Evolutionary conservation across 1,140 invertebrate genomes (phyloP), one percentile per base, ranked within the genome.

Genomic region (Delia radicum): DNA sequence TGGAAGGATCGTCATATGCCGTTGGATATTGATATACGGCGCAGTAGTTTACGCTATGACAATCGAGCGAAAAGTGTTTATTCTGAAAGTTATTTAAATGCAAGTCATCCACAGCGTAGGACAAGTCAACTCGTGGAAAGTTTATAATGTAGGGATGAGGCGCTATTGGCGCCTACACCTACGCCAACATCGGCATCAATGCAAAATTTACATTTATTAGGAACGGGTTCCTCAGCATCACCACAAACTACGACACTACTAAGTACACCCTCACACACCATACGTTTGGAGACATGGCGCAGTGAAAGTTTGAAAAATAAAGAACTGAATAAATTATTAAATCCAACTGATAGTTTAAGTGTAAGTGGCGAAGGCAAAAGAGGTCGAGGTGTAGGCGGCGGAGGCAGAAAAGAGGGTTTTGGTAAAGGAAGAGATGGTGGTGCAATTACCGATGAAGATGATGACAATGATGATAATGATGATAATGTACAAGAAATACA

Each of bases 51-150:
- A 79, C 90, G 91, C 81, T 92, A 92, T 84, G 92, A 93, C 80
- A 91, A 92, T 81, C 88, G 92, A 76, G 92, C 91, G 46, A 90
- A 91, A 83, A 92, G 90, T 81, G 90, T 92, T 80, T 93, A 93
- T 84, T 92, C 92, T 31, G 92, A 93, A 83, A 92, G 91, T 15
- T 93, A 92, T 82, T 85, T 92, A 65, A 85, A 85, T 73, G 83
- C 83, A 28, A 84, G 63, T 24, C 85, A 84, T 13, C 82, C 85
- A 74, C 82, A 85, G 15, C 79, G 83, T 75, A 79, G 85, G 27
- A 81, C 85, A 61, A 86, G 85, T 7, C 84, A 86, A 63, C 71
- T 86, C 71, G 81, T 80, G n/a, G 85, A 86, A 55, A 86, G 84
- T 76, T 86, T 86, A 86, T 86, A 86, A 86, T 86, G 83, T 74